Base-by-base conservation (phyloP, 1,140 invertebrate genomes). In the Drosophila bocki region DNA sequence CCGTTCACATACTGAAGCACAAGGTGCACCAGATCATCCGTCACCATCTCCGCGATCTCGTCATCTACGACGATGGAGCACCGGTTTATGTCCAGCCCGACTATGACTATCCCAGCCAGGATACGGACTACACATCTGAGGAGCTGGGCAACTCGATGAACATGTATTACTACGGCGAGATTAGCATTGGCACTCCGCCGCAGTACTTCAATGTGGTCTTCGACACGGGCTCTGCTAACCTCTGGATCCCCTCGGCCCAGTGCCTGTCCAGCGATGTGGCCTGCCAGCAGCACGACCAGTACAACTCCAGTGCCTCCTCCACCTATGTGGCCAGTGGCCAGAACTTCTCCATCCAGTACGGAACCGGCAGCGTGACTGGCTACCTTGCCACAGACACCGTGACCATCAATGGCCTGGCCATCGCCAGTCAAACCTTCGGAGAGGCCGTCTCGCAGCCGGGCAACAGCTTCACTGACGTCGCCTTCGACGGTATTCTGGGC, bases 401-500 rank as follows among this genome's bases (percentile, higher is more conserved):
- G n/a, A 51, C 19, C 22, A 81, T 91, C 81, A 97, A 95, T 72
- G 95, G 95, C 39, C 62, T 97, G 11, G 78, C 93, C 42, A 95
- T 99, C 26, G 92, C 94, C 61, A 93, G 94, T 69, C 98, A 99
- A 94, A 98, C 97, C 12, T 99, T 99, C 94, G 99, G 97, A 13
- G 99, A 99, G 94, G 99, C 99, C 0, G 92, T 97, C 6, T 96
- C 95, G 77, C 98, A 99, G 94, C 98, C 99, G 51, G 96, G 96
- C 35, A 93, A 96, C 41, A 95, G 96, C 39, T 99, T 99, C 93
- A 96, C 98, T 7, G 97, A 97, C 71, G 98, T 98, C 51, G 98
- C 98, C 93, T 99, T 99, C 94, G 99, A 99, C 93, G 99, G 99
- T 67, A 99, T 99, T 82, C 94, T 99, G 45, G 98, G 98, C 75